Conservation (phyloP, 2,113 vertebrate species). For the Notarius quadriscutis region DNA sequence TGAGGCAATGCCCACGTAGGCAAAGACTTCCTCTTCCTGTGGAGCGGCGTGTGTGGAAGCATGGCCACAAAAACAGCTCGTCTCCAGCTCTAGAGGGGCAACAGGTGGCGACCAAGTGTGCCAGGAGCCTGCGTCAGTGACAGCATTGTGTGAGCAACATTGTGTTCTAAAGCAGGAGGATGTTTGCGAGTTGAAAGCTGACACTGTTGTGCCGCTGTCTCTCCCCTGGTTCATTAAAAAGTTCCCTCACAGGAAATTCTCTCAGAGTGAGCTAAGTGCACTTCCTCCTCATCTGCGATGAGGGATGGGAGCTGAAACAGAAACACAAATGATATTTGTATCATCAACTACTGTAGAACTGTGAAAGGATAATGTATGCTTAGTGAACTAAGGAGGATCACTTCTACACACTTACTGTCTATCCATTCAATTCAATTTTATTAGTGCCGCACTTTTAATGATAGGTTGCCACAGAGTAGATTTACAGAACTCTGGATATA, state of each 20-base stretch:
- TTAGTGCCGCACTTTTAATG: background rate
- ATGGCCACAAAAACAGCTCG: conserved; percentile 52
- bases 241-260: conserved; percentile 65
- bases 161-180: conserved; percentile 57
- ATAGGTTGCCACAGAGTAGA: background rate
- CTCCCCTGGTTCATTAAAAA: conserved; percentile 57
- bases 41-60: conserved; percentile 56
- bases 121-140: conserved; percentile 32
- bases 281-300: conserved; percentile 59
- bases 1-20: conserved; percentile 65
- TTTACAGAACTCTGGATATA: background rate
- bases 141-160: conserved; percentile 39
- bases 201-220: conserved; percentile 28
- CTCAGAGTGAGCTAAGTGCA: conserved; percentile 59
- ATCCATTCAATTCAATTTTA: background rate
- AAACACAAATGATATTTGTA: background rate
- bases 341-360: background rate
- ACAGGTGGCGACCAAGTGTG: conserved; percentile 43
- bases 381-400: background rate
- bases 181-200: conserved; percentile 60
- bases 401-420: background rate
- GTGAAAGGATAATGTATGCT: background rate
- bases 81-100: conserved; percentile 21
- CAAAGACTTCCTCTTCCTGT: conserved; percentile 77
- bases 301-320: background rate